Evolutionary conservation across 2,797 vertebrate species (phyloP), one percentile per base, ranked within the genome.

Genomic region (Echiichthys vipera): DNA sequence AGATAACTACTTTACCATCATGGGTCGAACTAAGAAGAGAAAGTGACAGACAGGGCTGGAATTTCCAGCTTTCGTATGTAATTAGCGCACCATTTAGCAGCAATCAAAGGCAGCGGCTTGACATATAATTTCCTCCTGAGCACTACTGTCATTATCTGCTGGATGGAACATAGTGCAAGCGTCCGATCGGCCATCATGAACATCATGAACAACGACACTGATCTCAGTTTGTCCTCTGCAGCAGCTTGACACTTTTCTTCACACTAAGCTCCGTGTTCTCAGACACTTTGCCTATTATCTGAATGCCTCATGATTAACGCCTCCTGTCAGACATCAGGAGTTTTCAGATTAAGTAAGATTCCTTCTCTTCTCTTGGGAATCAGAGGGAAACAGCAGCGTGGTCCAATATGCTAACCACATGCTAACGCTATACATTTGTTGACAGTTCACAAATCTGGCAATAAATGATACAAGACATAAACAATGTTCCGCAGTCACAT

Each of bases 91-190:
- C 65, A 66, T 89, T 91, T 86, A 78, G 76, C 76, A 77, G 54
- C 83, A 90, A 82, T 86, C 84, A 89, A 70, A 88, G 84, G 75
- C 68, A 71, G 69, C 20, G 63, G 74, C 58, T 78, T 90, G 89
- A 89, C 82, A 86, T 88, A 88, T 86, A 74, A 81, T 88, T 90
- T 88, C 78, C 84, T 83, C 51, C 50, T 39, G 83, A 85, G 71
- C 56, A 8, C 43, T 29, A 24, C 50, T 69, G 70, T 81, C 78
- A 59, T 82, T 74, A 70, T 74, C 57, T 36, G 27, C 66, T 51
- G 75, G 66, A 67, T 64, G 66, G 54, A 66, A 57, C 2, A 5
- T 9, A 61, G 45, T 9, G 32, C 37, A 3, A n/a, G 0, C 11
- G 15, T 17, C 66, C 25, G 2, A 50, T 24, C 5, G 45, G 42